These are phyloP conservation scores for Rhincodon typus DNA, from an alignment of 2,797 vertebrate species.

Conservation along the genomic window DNA sequence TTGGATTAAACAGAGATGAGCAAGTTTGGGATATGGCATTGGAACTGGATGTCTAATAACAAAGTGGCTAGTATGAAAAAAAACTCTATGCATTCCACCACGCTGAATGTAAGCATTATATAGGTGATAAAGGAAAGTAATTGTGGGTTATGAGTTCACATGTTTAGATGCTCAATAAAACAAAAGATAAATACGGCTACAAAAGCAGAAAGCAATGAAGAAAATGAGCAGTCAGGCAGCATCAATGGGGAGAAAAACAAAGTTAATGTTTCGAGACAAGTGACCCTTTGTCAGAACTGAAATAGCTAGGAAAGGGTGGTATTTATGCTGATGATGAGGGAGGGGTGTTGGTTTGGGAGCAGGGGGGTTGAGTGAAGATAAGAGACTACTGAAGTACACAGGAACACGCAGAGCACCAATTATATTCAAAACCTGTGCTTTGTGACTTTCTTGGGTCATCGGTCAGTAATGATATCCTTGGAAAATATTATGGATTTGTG, in stretches of 20 bases:
- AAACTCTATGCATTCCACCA: neutral
- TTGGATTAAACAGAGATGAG: neutral
- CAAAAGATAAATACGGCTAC: neutral
- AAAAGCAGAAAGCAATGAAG: too few relatives aligned
- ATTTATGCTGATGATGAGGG: too few relatives aligned
- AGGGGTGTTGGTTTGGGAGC: too few relatives aligned
- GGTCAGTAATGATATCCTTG: neutral
- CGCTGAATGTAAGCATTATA: neutral
- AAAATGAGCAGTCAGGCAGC: too few relatives aligned
- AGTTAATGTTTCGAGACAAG: too few relatives aligned
- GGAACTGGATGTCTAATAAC: neutral
- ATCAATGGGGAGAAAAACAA: too few relatives aligned
- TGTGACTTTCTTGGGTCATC: neutral
- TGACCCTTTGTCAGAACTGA: too few relatives aligned
- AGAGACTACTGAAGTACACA: neutral
- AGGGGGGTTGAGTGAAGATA: neutral
- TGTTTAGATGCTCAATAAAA: neutral
- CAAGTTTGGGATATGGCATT: neutral
- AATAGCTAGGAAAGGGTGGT: too few relatives aligned
- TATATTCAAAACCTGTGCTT: neutral
- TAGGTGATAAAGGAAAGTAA: neutral
- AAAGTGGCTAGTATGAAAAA: neutral
- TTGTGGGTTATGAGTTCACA: neutral
- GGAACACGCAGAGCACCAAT: neutral
- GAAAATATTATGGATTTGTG: neutral